A percentile compares a stretch with the other conserved stretches of the same genome.
These are phyloP conservation scores for Spheniscus mendiculus DNA, from an alignment of 2,113 vertebrate species.

Conservation along the genomic window DNA sequence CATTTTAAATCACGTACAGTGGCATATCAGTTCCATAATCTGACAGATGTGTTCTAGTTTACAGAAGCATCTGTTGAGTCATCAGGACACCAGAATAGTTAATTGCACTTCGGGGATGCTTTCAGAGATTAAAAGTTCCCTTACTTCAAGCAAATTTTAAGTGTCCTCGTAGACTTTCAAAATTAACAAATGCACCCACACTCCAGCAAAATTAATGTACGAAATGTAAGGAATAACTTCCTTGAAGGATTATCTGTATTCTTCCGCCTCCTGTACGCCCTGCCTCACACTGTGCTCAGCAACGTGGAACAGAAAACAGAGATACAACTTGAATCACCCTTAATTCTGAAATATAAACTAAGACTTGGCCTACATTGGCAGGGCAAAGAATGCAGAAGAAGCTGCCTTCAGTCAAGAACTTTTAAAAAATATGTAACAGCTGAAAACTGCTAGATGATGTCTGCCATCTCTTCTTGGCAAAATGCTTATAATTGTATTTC, in stretches of 20 bases:
- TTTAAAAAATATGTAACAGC: not conserved
- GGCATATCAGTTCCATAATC: not conserved
- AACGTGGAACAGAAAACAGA: not conserved
- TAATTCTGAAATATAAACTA: conserved; percentile 10
- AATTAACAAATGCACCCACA: conserved; percentile 6
- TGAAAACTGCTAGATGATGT: not conserved
- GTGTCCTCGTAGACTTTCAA: not conserved
- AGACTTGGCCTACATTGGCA: not conserved
- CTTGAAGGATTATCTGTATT: conserved; percentile 6
- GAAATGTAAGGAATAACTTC: conserved; percentile 1
- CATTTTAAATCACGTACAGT: not conserved
- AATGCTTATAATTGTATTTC: not conserved
- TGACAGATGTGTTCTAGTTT: conserved; percentile 38
- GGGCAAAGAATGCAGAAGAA: not conserved
- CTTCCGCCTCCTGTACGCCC: not conserved
- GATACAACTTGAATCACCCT: not conserved
- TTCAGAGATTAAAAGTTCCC: conserved; percentile 42
- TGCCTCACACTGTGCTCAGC: not conserved
- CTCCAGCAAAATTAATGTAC: not conserved
- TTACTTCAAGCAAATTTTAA: conserved; percentile 47
- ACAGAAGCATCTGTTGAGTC: conserved; percentile 52
- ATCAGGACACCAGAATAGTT: conserved; percentile 42
- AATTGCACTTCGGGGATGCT: conserved; percentile 28
- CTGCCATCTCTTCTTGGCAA: not conserved
- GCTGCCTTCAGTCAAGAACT: not conserved